Base-by-base conservation (phyloP, 2,888 invertebrate species). In the Lottia scabra region DNA sequence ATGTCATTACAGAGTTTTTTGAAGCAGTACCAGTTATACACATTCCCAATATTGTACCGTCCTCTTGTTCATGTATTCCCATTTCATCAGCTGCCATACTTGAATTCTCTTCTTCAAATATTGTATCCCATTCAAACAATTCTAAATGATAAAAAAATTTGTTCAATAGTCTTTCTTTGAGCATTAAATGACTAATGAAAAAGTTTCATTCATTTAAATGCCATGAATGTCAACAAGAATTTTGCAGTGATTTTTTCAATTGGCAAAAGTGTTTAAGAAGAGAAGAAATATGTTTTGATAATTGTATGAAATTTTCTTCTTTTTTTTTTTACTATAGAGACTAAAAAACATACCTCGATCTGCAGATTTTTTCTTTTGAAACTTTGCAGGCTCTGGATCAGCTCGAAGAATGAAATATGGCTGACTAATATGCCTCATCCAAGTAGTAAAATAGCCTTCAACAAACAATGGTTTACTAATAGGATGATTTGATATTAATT, bases 21-120 rank as follows among this genome's bases (percentile, higher is more conserved):
- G 87, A 84, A 19, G 95, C 95, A 13, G 95, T 94, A 68, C 98
- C 98, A 73, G 98, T 97, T 38, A 96, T 96, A 90, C 96, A 96
- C 68, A 96, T 91, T 12, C 94, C 94, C 79, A 96, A 92, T 83
- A 98, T 94, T 0, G 94, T 94, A 5, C 96, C 97, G 90, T 98
- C 97, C 71, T 95, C 94, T 90, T 98, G 97, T 88, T 97, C 96
- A 88, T 99, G 98, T 1, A 96, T 93, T 38, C 94, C 93, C 13
- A 93, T 93, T 74, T 91, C 89, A 2, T 91, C 88, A 16, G 81
- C 78, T 15, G 87, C 45, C 6, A 71, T 65, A 46, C 68, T 72
- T 16, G 76, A 76, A 8, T 80, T 45, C 67, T 87, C 87, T 26
- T 81, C 80, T 56, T 84, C 84, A 73, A 84, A 83, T 23, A 80